A percentile compares a stretch with the other conserved stretches of the same genome.
Conservation (phyloP, 2,113 vertebrate species). For the Albula goreensis region DNA sequence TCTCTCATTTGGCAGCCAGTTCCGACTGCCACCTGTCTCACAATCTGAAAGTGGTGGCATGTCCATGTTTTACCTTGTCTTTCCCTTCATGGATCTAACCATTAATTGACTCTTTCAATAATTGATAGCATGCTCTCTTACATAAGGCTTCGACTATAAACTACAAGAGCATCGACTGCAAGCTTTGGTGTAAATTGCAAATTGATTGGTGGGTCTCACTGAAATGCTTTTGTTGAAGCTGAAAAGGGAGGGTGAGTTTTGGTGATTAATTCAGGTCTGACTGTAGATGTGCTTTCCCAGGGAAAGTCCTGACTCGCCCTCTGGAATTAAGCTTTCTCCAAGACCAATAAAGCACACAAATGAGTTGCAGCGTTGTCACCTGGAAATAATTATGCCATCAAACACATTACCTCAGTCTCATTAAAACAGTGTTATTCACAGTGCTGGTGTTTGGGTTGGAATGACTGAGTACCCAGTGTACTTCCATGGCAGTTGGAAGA, state of each 20-base stretch:
- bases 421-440: slow-evolving; percentile 59
- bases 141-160: not conserved
- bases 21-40: not conserved
- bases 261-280: not conserved
- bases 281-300: no score
- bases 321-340: slow-evolving; percentile 40
- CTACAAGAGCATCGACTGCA: not conserved
- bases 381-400: slow-evolving; percentile 59
- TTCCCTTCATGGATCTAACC: not conserved
- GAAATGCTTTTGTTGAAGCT: not conserved
- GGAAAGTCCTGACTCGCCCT: not conserved
- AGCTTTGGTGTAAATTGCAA: not conserved
- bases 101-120: not conserved
- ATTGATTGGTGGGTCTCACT: not conserved
- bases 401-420: slow-evolving; percentile 52
- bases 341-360: slow-evolving; percentile 49
- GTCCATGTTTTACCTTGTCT: not conserved
- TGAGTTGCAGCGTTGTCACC: slow-evolving; percentile 58
- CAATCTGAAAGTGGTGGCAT: not conserved
- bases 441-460: slow-evolving; percentile 43
- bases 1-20: not conserved
- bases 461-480: slow-evolving; percentile 42
- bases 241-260: not conserved
- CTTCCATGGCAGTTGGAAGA: slow-evolving; percentile 28
- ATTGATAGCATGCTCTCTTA: not conserved